Evolutionary conservation across 2,113 vertebrate species (phyloP), one percentile per base, ranked within the genome.

Genomic region (Gobio gobio): DNA sequence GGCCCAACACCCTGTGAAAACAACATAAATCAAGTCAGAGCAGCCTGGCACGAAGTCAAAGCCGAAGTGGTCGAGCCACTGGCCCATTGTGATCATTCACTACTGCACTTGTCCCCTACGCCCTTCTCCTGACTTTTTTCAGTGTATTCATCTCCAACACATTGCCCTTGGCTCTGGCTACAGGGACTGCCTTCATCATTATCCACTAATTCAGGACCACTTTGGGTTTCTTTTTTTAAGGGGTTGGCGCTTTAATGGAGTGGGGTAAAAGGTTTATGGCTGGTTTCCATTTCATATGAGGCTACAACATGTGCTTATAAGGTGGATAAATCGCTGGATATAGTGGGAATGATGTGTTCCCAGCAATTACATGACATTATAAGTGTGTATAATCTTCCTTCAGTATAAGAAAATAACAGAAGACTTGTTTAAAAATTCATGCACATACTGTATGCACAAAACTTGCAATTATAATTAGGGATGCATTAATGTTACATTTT

Each of bases 31-130:
- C 79, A 78, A 77, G 51, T 54, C 10, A 0, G 56, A 88, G 49
- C 29, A 26, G 10, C 33, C 36, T 84, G 75, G 51, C 76, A 82
- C 18, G 20, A 13, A 63, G 45, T 86, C 77, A 85, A 45, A 78
- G 63, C 74, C 18, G 33, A 68, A 78, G 45, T 47, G 49, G 73
- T 68, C 5, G 29, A 68, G 61, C 49, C 33, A 66, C 33, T 78
- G 61, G 74, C 49, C 83, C 24, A 51, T 66, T 78, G 83, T 85
- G 83, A 85, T 85, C 61, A 68, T 85, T 78, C 49, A 68, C 83
- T 78, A 54, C 43, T 78, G 20, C 75, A 70, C 61, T 78, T 85
- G 74, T 78, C 22, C 75, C 74, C 43, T 24, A 54, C n/a, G 47
- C 74, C 83, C 75, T 84, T 84, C 83, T 18, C 59, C 36, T 56